Evolutionary conservation across 2,113 vertebrate species (phyloP).

Genomic region (Mola mola): DNA sequence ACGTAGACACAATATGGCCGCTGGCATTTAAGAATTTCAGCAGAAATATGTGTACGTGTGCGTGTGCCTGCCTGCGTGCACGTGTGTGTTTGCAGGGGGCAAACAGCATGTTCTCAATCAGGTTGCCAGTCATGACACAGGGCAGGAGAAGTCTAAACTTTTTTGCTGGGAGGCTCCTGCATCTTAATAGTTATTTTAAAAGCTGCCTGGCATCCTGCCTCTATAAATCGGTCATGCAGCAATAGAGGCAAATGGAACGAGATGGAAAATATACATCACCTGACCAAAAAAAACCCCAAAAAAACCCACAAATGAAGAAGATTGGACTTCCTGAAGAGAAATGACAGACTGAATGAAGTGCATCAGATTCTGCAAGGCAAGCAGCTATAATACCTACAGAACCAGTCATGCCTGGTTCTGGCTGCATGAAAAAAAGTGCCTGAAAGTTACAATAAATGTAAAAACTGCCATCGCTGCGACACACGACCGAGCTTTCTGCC

Average conservation of each 20-base stretch:
- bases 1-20: constrained; percentile 52
- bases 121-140: constrained; percentile 41
- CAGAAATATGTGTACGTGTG: constrained; percentile 5
- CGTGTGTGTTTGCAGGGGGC: constrained; percentile 1
- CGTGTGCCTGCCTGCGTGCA: neutral
- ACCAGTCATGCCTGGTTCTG: neutral
- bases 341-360: constrained; percentile 7
- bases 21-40: constrained; percentile 58
- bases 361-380: constrained; percentile 10
- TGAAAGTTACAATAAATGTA: neutral
- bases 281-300: constrained; percentile 37
- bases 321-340: constrained; percentile 12
- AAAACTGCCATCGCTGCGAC: no score
- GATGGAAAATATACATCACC: constrained; percentile 37
- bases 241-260: constrained; percentile 27
- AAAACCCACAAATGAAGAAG: constrained; percentile 20
- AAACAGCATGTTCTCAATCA: constrained; percentile 37
- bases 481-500: no score
- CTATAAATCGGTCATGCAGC: constrained; percentile 41
- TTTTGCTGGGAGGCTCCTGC: constrained; percentile 26
- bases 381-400: neutral
- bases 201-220: constrained; percentile 42
- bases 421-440: neutral
- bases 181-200: constrained; percentile 53
- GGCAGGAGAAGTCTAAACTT: constrained; percentile 20